A percentile compares a stretch with the other conserved stretches of the same genome.
phyloP scores from a whole-genome alignment of 2,888 invertebrate species.

The Tillus elongatus region DNA sequence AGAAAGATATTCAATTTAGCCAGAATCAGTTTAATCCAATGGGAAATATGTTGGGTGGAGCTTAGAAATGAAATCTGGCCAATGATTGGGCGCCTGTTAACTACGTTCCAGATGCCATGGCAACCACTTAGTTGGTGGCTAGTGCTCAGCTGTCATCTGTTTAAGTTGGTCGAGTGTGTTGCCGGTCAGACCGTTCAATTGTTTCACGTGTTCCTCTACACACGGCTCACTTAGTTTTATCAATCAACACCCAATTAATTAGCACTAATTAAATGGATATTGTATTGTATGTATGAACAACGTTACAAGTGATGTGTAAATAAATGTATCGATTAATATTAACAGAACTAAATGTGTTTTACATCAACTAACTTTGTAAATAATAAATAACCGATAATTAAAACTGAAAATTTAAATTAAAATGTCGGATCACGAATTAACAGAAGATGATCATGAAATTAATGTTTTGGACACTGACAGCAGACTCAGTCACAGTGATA shows the following conservation, averaged over 20 bases:
- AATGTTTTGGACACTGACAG: constrained; percentile 59
- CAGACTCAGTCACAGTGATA: constrained; percentile 53
- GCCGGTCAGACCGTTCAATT: constrained; percentile 12
- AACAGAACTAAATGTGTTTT: too few relatives aligned
- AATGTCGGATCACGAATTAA: constrained; percentile 41
- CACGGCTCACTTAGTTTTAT: constrained; percentile 5
- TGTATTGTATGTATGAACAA: too few relatives aligned
- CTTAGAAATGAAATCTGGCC: constrained; percentile 35
- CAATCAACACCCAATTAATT: constrained; percentile 5
- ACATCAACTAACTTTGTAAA: too few relatives aligned
- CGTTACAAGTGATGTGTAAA: too few relatives aligned
- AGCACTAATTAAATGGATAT: constrained; percentile 5
- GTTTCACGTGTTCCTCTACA: constrained; percentile 12
- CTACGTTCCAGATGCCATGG: constrained; percentile 40
- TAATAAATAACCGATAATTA: too few relatives aligned
- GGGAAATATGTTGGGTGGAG: constrained; percentile 38
- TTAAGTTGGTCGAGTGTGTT: constrained; percentile 25
- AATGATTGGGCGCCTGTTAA: constrained; percentile 36
- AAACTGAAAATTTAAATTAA: constrained; percentile 11
- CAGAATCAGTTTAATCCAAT: constrained; percentile 44
- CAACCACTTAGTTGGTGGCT: constrained; percentile 36
- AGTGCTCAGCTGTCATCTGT: constrained; percentile 34
- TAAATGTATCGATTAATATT: too few relatives aligned
- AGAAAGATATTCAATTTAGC: constrained; percentile 44
- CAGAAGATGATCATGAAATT: constrained; percentile 59